Evolutionary conservation across 2,888 invertebrate species (phyloP).

Genomic region (Schizotus pectinicornis): DNA sequence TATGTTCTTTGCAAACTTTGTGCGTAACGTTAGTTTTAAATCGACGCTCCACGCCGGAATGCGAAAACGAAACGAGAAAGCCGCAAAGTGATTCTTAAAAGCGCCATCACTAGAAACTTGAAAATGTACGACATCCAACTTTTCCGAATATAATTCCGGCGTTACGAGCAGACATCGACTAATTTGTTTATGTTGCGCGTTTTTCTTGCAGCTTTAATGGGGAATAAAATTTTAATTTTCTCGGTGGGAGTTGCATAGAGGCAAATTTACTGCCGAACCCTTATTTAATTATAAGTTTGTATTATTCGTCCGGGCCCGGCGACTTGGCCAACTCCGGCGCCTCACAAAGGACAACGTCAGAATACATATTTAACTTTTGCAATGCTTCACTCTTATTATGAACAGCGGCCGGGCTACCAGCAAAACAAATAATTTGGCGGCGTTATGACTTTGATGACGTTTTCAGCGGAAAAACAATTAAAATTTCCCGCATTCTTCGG

Average conservation of each 20-base stretch:
- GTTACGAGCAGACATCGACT: no score
- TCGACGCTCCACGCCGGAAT: background rate
- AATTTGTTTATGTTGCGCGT: no score
- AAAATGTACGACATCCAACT: background rate
- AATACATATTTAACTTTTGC: no score
- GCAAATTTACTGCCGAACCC: background rate
- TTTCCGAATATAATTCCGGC: background rate
- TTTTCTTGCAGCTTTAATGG: background rate
- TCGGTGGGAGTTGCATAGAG: background rate
- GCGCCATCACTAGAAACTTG: background rate
- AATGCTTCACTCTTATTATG: no score
- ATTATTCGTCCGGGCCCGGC: background rate
- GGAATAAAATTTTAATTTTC: background rate
- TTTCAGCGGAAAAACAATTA: no score
- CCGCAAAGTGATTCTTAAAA: background rate
- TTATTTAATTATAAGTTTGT: background rate
- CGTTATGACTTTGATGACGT: no score
- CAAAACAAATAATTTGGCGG: no score
- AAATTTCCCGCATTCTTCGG: no score
- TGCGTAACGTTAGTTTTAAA: slow-evolving; percentile 22
- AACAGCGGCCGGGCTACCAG: no score
- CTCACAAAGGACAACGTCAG: no score
- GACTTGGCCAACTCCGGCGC: no score
- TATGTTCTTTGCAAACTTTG: slow-evolving; percentile 22
- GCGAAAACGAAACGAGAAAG: background rate